Evolutionary conservation across 1,140 invertebrate species (phyloP).

Genomic region (Archivesica marissinica): DNA sequence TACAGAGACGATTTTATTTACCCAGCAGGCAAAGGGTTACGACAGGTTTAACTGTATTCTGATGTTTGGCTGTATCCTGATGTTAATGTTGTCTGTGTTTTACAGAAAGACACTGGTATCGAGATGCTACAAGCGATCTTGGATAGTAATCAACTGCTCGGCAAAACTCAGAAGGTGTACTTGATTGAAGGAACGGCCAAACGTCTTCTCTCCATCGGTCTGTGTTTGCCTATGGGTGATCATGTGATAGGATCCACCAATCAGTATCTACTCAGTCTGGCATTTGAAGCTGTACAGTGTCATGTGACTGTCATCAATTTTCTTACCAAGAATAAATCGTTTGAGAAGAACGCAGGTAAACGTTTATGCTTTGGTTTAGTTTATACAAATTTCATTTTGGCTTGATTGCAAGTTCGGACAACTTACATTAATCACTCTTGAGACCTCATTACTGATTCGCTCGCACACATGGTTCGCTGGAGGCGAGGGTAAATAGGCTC

Average conservation of each 20-base stretch:
- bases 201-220: slow-evolving; percentile 39
- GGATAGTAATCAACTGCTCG: not conserved
- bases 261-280: slow-evolving; percentile 36
- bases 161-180: slow-evolving; percentile 17
- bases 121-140: slow-evolving; percentile 18
- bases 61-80: no score
- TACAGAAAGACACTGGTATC: slow-evolving; percentile 11
- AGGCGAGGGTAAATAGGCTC: no score
- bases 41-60: no score
- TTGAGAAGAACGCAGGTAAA: slow-evolving; percentile 37
- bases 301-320: slow-evolving; percentile 44
- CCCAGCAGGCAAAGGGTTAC: no score
- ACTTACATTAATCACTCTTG: no score
- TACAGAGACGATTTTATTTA: no score
- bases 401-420: no score
- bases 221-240: slow-evolving; percentile 21
- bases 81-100: not conserved
- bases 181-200: slow-evolving; percentile 39
- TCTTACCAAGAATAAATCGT: not conserved
- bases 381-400: no score
- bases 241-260: slow-evolving; percentile 10
- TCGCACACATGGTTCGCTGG: no score
- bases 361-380: no score
- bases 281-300: slow-evolving; percentile 44
- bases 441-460: no score